These are phyloP conservation scores for Halyomorpha halys DNA, from an alignment of 1,140 invertebrate genomes.

Conservation along the genomic window DNA sequence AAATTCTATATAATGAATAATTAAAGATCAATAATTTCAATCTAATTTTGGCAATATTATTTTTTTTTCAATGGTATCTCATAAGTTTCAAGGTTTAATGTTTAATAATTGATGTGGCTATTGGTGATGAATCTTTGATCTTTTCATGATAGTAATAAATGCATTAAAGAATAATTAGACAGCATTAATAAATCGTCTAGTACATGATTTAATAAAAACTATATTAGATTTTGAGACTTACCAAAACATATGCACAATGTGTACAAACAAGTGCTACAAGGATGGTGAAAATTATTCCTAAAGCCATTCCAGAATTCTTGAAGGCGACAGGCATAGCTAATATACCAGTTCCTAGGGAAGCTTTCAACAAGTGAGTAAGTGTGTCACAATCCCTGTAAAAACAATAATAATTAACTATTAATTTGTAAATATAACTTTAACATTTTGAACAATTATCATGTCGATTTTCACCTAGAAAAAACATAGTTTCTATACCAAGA, in stretches of 20 bases:
- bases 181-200: no score
- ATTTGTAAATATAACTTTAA: not conserved
- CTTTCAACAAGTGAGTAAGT: conserved; percentile 74
- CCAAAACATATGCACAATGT: conserved; percentile 74
- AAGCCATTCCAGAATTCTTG: conserved; percentile 61
- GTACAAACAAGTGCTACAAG: conserved; percentile 72
- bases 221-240: conserved; percentile 41
- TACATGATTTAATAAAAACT: no score
- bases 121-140: no score
- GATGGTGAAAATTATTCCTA: conserved; percentile 67
- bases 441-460: not conserved
- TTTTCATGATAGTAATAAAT: no score
- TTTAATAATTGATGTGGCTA: no score
- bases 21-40: no score
- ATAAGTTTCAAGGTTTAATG: no score
- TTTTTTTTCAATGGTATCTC: no score
- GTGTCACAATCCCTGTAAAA: conserved; percentile 62
- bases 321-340: conserved; percentile 82
- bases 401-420: conserved; percentile 26
- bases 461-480: not conserved
- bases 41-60: no score
- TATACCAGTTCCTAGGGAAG: conserved; percentile 83
- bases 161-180: no score
- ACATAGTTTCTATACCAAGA: not conserved
- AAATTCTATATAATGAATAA: no score